Percentiles rank a stretch among this genome's conserved stretches.
These are phyloP conservation scores for Tangara arthus DNA, from an alignment of 2,797 vertebrate species.

Conservation along the genomic window DNA sequence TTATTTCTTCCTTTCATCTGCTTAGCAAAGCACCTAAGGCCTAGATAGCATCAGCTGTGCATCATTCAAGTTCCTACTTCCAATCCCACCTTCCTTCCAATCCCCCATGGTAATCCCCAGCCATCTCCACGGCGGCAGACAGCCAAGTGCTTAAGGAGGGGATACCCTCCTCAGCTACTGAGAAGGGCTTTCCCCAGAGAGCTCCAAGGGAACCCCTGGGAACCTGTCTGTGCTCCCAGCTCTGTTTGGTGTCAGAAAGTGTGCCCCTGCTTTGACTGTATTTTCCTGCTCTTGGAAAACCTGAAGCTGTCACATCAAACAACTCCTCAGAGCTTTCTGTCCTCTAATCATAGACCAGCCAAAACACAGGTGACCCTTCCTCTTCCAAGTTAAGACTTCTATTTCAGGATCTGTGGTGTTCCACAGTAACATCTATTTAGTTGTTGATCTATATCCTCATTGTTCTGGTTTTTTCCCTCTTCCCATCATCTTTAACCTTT, in stretches of 20 bases:
- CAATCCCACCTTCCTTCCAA: neutral
- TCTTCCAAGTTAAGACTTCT: neutral
- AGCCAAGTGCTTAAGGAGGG: neutral
- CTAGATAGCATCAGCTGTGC: neutral
- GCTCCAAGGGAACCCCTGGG: neutral
- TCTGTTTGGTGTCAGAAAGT: neutral
- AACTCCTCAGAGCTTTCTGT: neutral
- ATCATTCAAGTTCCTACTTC: neutral
- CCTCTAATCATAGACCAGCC: neutral
- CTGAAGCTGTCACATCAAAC: neutral
- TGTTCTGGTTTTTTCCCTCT: neutral
- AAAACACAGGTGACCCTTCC: neutral
- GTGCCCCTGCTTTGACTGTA: neutral
- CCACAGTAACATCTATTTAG: neutral
- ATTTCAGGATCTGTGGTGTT: slow-evolving; percentile 16
- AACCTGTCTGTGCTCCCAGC: neutral
- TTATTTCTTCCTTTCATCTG: neutral
- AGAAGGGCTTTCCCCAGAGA: neutral
- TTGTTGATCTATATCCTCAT: neutral
- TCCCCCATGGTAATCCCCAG: neutral
- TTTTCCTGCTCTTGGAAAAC: neutral
- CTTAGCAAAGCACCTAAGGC: neutral
- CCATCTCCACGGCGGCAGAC: accelerated
- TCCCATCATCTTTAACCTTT: neutral
- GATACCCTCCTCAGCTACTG: neutral